A percentile compares a stretch with the other conserved stretches of the same genome.
These are phyloP conservation scores for Pithys albifrons DNA, from an alignment of 2,113 vertebrate genomes.

Conservation along the genomic window DNA sequence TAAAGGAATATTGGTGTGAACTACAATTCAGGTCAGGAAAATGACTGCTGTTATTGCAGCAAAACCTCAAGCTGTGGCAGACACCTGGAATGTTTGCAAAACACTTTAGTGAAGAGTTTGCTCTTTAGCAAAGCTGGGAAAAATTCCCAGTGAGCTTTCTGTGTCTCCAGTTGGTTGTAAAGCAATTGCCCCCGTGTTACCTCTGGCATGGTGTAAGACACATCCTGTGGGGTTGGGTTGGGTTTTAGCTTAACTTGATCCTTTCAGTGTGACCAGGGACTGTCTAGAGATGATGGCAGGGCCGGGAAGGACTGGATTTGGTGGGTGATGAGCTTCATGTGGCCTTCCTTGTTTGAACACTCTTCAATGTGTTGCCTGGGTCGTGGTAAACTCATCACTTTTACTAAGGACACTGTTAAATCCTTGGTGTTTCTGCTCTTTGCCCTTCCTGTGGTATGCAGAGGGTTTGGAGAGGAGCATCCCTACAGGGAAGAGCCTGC, in stretches of 20 bases:
- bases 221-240: background rate
- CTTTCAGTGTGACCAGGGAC: background rate
- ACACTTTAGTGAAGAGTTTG: background rate
- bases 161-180: background rate
- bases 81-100: background rate
- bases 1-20: background rate
- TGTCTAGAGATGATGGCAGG: background rate
- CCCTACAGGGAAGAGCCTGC: background rate
- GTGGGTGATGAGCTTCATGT: fast-evolving
- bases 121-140: background rate
- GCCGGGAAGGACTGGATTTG: background rate
- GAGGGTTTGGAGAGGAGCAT: background rate
- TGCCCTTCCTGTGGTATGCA: background rate
- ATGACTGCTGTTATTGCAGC: background rate
- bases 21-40: background rate
- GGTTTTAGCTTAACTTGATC: background rate
- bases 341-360: fast-evolving
- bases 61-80: background rate
- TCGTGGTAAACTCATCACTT: background rate
- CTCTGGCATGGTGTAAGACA: background rate
- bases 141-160: background rate
- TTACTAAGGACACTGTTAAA: background rate
- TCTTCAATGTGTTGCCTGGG: background rate
- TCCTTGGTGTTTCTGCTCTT: background rate
- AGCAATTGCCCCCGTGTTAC: fast-evolving